A percentile compares a stretch with the other conserved stretches of the same genome.
These are phyloP conservation scores for Caranx melampygus DNA, from an alignment of 2,113 vertebrate species.

Conservation along the genomic window DNA sequence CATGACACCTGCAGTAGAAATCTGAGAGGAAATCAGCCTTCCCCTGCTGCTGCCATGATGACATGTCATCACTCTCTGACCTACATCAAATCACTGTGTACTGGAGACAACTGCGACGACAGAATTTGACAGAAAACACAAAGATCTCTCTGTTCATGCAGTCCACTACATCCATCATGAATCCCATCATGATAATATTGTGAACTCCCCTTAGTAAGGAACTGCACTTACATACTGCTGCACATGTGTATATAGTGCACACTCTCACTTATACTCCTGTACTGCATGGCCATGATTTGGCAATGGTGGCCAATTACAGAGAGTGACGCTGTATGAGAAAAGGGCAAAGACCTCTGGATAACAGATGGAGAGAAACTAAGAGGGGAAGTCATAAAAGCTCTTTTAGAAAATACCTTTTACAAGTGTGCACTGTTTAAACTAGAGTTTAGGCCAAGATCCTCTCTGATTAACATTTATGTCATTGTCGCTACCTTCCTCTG, in stretches of 20 bases:
- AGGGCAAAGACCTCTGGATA: constrained; percentile 9
- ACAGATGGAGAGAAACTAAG: neutral
- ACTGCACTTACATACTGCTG: constrained; percentile 10
- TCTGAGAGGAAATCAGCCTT: neutral
- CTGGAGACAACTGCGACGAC: neutral
- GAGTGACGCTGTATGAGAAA: constrained; percentile 16
- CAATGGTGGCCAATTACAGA: constrained; percentile 66
- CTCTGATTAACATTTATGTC: constrained; percentile 19
- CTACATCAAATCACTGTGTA: neutral
- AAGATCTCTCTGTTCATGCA: neutral
- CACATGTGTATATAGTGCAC: neutral
- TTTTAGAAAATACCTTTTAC: constrained; percentile 5
- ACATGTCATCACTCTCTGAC: neutral
- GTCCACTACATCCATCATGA: neutral
- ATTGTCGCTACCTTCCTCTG: neutral
- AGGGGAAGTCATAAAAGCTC: neutral
- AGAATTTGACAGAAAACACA: neutral
- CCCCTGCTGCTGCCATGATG: neutral
- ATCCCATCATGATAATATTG: neutral
- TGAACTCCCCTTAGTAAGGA: constrained; percentile 23
- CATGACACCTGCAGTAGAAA: neutral
- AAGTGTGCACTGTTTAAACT: too few species aligned
- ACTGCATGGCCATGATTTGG: constrained; percentile 35
- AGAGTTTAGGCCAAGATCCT: neutral
- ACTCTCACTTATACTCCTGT: neutral